Base-by-base conservation (phyloP, 2,888 invertebrate genomes). In the Carterocephalus palaemon region DNA sequence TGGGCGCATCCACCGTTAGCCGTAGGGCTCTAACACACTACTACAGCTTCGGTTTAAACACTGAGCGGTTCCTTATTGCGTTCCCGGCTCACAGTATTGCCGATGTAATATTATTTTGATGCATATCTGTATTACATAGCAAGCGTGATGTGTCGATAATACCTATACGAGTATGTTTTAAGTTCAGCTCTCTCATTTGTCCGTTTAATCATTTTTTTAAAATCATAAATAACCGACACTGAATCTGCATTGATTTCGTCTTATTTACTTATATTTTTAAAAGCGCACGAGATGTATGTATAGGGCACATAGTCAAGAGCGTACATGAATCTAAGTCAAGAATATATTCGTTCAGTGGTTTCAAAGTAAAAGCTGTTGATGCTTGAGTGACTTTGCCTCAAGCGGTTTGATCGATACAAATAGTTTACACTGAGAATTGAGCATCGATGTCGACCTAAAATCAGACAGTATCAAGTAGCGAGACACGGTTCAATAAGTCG, bases 1-100 rank as follows among this genome's bases (percentile, higher is more conserved):
- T 81, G 83, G 81, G 83, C 79, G 77, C 70, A 64, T 64, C 72
- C 65, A 73, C 82, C 83, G 83, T 83, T 83, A 82, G 67, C 52
- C 49, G 56, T 46, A 48, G 53, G 57, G 62, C 57, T 53, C 50
- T 38, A 56, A 51, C 55, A 60, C 54, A 57, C 47, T 38, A 51
- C n/a, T n/a, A n/a, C n/a, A n/a, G n/a, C n/a, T n/a, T n/a, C 47
- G 47, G 46, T 39, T 47, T 52, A 46, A 48, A 49, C 43, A 41
- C 49, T 37, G 6, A 9, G 12, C 28, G 20, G 8, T 29, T 16
- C 29, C 19, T 33, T 39, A 29, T 22, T 39, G 12, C 28, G 6
- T 28, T n/a, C 28, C 28, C n/a, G 10, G 29, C 13, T 12, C 23
- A 39, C 13, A 41, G 17, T 16, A 16, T 32, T 41, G 15, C 22